Conservation (phyloP, 2,888 invertebrate species). For the Charanyca ferruginea region DNA sequence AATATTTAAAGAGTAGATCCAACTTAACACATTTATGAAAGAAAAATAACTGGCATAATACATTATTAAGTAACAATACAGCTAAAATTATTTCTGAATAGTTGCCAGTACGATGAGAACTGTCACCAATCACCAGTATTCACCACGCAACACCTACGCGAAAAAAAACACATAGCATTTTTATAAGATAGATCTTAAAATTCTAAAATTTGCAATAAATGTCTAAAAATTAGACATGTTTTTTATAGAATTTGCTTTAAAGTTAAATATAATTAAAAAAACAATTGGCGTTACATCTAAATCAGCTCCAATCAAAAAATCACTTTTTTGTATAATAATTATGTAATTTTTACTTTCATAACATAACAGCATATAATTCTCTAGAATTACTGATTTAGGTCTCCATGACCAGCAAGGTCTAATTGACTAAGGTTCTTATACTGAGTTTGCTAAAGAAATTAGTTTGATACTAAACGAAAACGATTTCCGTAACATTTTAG, state of each 20-base stretch:
- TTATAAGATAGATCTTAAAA: slow-evolving; percentile 26
- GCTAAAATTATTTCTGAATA: slow-evolving; percentile 53
- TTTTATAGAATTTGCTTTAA: too few species aligned
- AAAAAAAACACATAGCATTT: slow-evolving; percentile 26
- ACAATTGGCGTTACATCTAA: too few species aligned
- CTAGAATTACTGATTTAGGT: not conserved
- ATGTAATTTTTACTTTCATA: too few species aligned
- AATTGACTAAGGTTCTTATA: too few species aligned
- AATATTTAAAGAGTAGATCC: not conserved
- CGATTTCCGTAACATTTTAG: too few species aligned
- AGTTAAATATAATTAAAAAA: too few species aligned
- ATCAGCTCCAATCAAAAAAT: too few species aligned
- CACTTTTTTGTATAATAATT: too few species aligned
- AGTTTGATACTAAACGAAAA: too few species aligned
- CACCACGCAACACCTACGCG: slow-evolving; percentile 48
- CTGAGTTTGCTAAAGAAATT: not conserved
- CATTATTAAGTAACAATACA: slow-evolving; percentile 45
- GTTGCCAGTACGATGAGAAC: slow-evolving; percentile 48
- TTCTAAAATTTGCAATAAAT: slow-evolving; percentile 11
- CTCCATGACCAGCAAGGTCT: too few species aligned
- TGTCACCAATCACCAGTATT: slow-evolving; percentile 48
- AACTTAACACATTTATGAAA: slow-evolving; percentile 15
- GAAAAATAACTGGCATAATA: slow-evolving; percentile 26
- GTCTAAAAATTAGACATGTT: not conserved
- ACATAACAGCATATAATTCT: not conserved